Conservation (phyloP, 2,797 vertebrate genomes). For the Orestias chungarensis region DNA sequence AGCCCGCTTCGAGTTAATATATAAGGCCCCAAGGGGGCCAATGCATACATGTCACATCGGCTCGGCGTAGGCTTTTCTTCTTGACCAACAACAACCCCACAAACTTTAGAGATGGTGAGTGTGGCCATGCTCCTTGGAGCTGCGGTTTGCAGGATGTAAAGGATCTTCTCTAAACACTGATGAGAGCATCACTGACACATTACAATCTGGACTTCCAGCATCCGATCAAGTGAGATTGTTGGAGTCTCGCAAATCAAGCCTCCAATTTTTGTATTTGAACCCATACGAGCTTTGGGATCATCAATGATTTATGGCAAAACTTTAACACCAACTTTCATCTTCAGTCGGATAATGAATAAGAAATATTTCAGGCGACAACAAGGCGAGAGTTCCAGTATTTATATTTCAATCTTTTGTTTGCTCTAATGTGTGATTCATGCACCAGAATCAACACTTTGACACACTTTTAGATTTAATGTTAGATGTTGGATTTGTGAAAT, state of each 20-base stretch:
- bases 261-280: constrained; percentile 43
- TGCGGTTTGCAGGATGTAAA: constrained; percentile 33
- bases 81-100: constrained; percentile 77
- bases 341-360: neutral
- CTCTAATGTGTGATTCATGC: neutral
- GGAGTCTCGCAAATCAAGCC: constrained; percentile 11
- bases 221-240: constrained; percentile 16
- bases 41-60: constrained; percentile 77
- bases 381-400: no score
- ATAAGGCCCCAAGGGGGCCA: constrained; percentile 81
- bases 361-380: neutral
- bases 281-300: constrained; percentile 16
- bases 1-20: constrained; percentile 82
- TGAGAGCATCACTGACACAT: constrained; percentile 49
- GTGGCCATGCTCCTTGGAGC: constrained; percentile 41
- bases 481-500: neutral
- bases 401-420: neutral
- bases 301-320: constrained; percentile 3
- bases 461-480: neutral
- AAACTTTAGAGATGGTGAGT: constrained; percentile 84
- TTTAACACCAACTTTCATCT: neutral
- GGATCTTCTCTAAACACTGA: constrained; percentile 41
- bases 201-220: constrained; percentile 57
- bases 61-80: constrained; percentile 80
- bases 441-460: neutral